Evolutionary conservation across 2,113 vertebrate species (phyloP).

Genomic region (Microcebus tavaratra): DNA sequence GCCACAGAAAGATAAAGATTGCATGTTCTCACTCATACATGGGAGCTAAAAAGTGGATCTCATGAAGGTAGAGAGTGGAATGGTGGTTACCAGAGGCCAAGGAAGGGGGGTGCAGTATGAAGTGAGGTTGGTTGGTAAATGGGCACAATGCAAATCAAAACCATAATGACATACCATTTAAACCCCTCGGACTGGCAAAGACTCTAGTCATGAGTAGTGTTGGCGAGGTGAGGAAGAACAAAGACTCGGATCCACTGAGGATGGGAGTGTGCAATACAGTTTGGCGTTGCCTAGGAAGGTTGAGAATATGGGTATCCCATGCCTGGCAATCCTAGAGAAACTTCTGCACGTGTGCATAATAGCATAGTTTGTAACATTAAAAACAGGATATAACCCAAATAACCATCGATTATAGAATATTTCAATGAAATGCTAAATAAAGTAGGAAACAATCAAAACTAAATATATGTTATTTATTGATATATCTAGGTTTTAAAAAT

Average conservation of each 20-base stretch:
- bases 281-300: background rate
- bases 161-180: background rate
- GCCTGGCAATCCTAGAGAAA: background rate
- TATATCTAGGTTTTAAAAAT: background rate
- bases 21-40: background rate
- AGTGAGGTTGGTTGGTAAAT: background rate
- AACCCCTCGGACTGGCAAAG: background rate
- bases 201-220: background rate
- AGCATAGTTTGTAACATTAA: background rate
- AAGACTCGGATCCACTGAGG: background rate
- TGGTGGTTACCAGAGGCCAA: background rate
- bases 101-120: background rate
- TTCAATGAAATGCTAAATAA: background rate
- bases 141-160: background rate
- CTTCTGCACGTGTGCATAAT: fast-evolving
- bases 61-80: background rate
- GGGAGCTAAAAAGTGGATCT: background rate
- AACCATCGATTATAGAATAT: background rate
- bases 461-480: background rate
- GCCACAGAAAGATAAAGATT: background rate
- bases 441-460: background rate
- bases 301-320: fast-evolving
- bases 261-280: fast-evolving
- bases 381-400: background rate
- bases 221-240: background rate